A percentile compares a stretch with the other conserved stretches of the same genome.
Evolutionary conservation across 53 echinoderm and acorn worm species (phyloP).

Genomic region (Actinopyga echinites): DNA sequence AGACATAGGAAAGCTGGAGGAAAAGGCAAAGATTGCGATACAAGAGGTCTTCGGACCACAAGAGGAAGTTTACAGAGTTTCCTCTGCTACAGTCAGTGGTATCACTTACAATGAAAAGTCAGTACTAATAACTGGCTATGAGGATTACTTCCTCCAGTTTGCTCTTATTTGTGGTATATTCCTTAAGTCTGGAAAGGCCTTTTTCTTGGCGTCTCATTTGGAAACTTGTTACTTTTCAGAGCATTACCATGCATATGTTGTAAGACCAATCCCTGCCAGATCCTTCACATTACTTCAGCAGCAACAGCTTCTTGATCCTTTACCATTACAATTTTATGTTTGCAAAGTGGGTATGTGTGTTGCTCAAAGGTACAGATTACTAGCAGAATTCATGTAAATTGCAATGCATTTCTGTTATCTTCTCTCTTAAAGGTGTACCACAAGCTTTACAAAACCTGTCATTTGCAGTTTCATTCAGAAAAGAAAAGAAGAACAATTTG

Average conservation of each 20-base stretch:
- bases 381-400: not conserved
- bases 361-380: not conserved
- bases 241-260: constrained; percentile 12
- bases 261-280: not conserved
- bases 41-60: not conserved
- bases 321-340: not conserved
- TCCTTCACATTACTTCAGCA: not conserved
- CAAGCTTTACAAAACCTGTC: not conserved
- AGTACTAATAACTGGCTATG: not conserved
- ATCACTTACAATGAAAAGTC: not conserved
- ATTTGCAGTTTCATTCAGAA: not conserved
- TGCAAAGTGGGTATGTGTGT: constrained; percentile 7
- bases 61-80: not conserved
- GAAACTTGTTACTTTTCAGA: constrained; percentile 10
- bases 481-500: not conserved
- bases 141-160: not conserved
- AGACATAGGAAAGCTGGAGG: not conserved
- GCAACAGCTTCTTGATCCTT: not conserved
- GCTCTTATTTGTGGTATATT: constrained; percentile 14
- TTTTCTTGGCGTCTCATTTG: not conserved
- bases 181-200: constrained; percentile 1
- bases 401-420: not conserved
- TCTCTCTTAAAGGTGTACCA: not conserved
- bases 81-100: not conserved
- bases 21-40: not conserved